Evolutionary conservation across 1,140 invertebrate species (phyloP).

Genomic region (Monomorium pharaonis): DNA sequence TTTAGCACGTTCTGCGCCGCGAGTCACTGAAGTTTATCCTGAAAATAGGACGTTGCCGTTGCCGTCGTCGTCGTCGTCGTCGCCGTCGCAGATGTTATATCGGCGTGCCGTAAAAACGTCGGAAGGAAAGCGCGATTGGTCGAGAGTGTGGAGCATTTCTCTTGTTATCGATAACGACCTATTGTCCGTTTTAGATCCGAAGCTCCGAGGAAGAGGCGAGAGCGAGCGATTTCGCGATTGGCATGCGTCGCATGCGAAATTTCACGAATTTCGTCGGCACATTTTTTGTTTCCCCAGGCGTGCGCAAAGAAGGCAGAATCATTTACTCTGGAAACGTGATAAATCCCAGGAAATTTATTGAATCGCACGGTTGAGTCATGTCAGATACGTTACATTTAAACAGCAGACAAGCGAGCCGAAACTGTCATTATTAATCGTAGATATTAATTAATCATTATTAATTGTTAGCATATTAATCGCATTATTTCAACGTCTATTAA

Average conservation of each 20-base stretch:
- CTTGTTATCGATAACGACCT: conserved; percentile 62
- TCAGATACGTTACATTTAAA: neutral
- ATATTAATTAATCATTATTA: no score
- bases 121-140: conserved; percentile 12
- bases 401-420: neutral
- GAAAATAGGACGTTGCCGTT: conserved; percentile 52
- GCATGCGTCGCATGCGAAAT: neutral
- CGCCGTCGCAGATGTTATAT: conserved; percentile 37
- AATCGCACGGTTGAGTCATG: neutral
- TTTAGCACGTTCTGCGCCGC: neutral
- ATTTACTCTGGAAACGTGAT: neutral
- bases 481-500: neutral
- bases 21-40: conserved; percentile 36
- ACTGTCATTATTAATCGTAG: no score
- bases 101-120: conserved; percentile 47
- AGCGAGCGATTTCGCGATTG: conserved; percentile 27
- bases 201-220: conserved; percentile 40
- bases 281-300: neutral
- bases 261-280: conserved; percentile 49
- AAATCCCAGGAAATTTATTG: neutral
- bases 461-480: no score
- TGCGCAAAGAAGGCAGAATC: neutral
- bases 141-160: conserved; percentile 36
- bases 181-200: conserved; percentile 54
- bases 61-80: conserved; percentile 36